These are phyloP conservation scores for Sebastes hopkinsi DNA, from an alignment of 2,797 vertebrate species.

Conservation along the genomic window DNA sequence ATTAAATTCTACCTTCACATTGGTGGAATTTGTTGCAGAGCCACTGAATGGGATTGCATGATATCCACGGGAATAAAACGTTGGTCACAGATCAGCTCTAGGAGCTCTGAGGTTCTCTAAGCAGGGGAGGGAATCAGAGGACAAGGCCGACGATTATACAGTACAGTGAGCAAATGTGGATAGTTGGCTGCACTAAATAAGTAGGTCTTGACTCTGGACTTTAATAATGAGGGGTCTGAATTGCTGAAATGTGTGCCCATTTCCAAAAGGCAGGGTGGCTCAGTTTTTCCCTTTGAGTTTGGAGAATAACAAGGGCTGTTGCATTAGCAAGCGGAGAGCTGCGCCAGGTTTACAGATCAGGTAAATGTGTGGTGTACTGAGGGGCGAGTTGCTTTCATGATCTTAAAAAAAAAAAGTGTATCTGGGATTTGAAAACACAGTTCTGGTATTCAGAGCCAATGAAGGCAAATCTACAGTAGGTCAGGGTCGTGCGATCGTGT, in stretches of 20 bases:
- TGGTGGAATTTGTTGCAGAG: neutral
- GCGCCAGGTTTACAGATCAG: constrained; percentile 12
- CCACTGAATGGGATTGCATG: neutral
- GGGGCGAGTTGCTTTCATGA: constrained; percentile 1
- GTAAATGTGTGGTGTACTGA: constrained; percentile 1
- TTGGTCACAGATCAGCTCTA: constrained; percentile 25
- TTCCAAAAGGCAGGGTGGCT: constrained; percentile 16
- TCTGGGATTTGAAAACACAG: constrained; percentile 15
- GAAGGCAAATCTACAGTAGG: constrained; percentile 42
- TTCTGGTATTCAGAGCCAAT: constrained; percentile 9
- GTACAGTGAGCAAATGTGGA: constrained; percentile 42
- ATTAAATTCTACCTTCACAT: neutral
- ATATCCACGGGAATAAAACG: neutral
- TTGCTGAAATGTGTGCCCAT: constrained; percentile 21
- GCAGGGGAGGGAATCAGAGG: constrained; percentile 16
- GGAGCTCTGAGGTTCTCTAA: constrained; percentile 6
- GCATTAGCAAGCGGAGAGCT: neutral
- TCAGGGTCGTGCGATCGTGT: constrained; percentile 39
- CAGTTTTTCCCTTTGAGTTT: constrained; percentile 12
- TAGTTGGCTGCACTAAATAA: constrained; percentile 42
- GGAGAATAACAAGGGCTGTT: constrained; percentile 12
- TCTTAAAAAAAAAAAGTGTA: neutral
- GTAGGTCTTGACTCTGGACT: constrained; percentile 28
- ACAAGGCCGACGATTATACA: constrained; percentile 20
- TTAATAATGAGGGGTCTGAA: constrained; percentile 44